phyloP scores from a whole-genome alignment of 1,140 invertebrate genomes.

The Matsumurasca onukii region DNA sequence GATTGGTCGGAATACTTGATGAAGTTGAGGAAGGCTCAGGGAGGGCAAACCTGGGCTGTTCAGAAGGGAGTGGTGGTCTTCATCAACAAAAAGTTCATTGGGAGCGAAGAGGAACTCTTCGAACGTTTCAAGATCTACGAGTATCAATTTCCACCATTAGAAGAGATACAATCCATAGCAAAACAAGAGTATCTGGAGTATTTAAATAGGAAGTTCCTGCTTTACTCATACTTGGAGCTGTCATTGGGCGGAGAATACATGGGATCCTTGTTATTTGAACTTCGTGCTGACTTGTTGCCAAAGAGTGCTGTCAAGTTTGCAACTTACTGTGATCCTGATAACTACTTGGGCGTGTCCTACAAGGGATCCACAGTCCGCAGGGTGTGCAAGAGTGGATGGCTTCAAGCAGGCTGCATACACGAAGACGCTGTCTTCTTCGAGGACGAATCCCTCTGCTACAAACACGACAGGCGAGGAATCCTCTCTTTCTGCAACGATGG shows the following conservation, averaged over 20 bases:
- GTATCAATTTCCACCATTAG: conserved; percentile 24
- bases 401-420: conserved; percentile 42
- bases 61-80: conserved; percentile 38
- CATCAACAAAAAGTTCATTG: conserved; percentile 38
- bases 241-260: conserved; percentile 27
- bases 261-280: conserved; percentile 41
- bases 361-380: conserved; percentile 39
- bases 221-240: conserved; percentile 37
- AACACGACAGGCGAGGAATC: conserved; percentile 48
- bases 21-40: background rate
- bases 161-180: background rate
- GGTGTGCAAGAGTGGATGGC: conserved; percentile 43
- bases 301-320: conserved; percentile 40
- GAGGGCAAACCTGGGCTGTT: conserved; percentile 36
- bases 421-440: conserved; percentile 20
- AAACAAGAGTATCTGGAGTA: background rate
- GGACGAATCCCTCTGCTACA: conserved; percentile 42
- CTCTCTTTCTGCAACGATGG: conserved; percentile 67
- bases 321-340: conserved; percentile 38
- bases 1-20: background rate
- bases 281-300: conserved; percentile 40
- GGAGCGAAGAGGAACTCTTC: conserved; percentile 38
- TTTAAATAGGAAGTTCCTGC: background rate
- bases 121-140: conserved; percentile 27
- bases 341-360: conserved; percentile 23